Base-by-base conservation (phyloP, 1,140 invertebrate species). In the Drosophila auraria region DNA sequence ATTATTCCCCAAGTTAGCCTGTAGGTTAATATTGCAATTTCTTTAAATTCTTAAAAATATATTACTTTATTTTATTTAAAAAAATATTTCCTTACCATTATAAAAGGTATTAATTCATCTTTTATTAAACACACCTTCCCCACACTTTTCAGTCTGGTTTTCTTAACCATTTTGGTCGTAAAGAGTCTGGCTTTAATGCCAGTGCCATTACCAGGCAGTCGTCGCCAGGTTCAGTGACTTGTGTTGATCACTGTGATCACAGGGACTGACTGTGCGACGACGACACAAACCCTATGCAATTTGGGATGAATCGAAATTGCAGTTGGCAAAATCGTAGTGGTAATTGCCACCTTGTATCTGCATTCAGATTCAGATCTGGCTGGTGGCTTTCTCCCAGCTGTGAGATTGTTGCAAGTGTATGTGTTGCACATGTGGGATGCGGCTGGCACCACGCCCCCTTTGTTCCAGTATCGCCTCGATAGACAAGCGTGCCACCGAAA, bases 401-500 rank as follows among this genome's bases (percentile, higher is more conserved):
- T 23, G 30, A 33, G 30, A 33, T 33, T 9, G 30, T 33, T 58
- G 42, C 50, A n/a, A n/a, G n/a, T 30, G n/a, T 36, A n/a, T 27
- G 33, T 42, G 47, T 51, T 25, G 36, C 33, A 33, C 36, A 20
- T 47, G 63, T 73, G 36, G 38, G 38, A 51, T 45, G 51, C 20
- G 30, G 11, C 47, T 51, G 42, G 14, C n/a, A 36, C 44, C 51
- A 33, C 53, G 68, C 27, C 51, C 45, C 23, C 50, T n/a, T 23
- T 38, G 27, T 54, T 42, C 62, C 63, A 51, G 80, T 69, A 78
- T 61, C 77, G 68, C 82, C 78, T 86, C 80, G 76, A 40, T 87
- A 83, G 83, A 62, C 82, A 84, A 86, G 63, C 82, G 78, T 84
- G 82, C 82, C 82, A 84, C 57, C 57, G 20, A 78, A 65, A 68